Base-by-base conservation (phyloP, 2,113 vertebrate species). In the Megaceryle maxima region DNA sequence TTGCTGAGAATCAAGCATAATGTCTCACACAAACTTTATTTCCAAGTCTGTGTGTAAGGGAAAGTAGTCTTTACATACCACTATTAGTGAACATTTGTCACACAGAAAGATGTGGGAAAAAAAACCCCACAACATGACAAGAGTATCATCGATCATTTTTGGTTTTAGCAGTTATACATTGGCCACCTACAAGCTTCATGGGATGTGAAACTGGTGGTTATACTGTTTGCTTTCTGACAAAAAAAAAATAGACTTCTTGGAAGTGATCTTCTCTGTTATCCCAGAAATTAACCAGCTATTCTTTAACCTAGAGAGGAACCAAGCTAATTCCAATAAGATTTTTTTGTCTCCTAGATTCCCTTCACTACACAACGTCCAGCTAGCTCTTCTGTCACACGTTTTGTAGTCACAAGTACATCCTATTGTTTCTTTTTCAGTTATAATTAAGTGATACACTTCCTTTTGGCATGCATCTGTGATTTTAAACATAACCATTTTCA, bases 111-210 rank as follows among this genome's bases (percentile, higher is more conserved):
- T 6, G 18, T 16, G 63, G 50, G 67, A 3, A 0, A 9, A 81
- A 81, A 62, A 28, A 29, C 51, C 7, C 18, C n/a, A 78, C 13
- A 94, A 37, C 35, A 43, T 13, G 25, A 5, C 62, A 20, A 50
- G 26, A 83, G 57, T 88, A 81, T 83, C 16, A 4, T 44, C 44
- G 43, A 51, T 83, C 21, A 80, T 68, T 82, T 81, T 22, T 88
- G 12, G 73, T 85, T 15, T 72, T 92, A 62, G 41, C 53, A 87
- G 44, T 85, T 95, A 63, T 22, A 94, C 92, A 33, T 10, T 84
- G 12, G 8, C 26, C 13, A 2, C 85, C 21, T 95, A 50, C 89
- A 59, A 59, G 80, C 86, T 88, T 35, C 91, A 75, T 2, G 3
- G 35, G 44, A 68, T 22, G 33, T 2, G 9, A 66, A 81, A 73